Percentiles rank a stretch among this genome's conserved stretches.
Conservation (phyloP, 2,888 invertebrate genomes). For the Eledone cirrhosa region DNA sequence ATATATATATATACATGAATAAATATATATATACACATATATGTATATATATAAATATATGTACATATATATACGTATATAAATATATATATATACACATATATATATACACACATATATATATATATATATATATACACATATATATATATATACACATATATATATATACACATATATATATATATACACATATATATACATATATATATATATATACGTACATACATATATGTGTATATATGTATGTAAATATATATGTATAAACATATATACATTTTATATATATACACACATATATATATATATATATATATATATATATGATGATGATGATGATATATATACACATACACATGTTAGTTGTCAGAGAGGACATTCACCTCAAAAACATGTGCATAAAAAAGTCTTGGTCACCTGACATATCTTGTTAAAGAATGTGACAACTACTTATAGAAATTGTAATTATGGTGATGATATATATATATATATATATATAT, state of each 20-base stretch:
- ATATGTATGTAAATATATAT: background rate
- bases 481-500: too few species aligned
- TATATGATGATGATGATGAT: too few species aligned
- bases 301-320: slow-evolving; percentile 1
- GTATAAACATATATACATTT: background rate
- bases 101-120: background rate
- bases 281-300: background rate
- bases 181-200: background rate
- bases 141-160: background rate
- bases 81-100: background rate
- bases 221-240: background rate
- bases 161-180: background rate
- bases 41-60: background rate
- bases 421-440: too few species aligned
- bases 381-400: background rate
- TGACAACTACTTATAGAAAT: too few species aligned
- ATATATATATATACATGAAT: background rate
- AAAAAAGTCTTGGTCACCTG: too few species aligned
- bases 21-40: too few species aligned
- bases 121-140: background rate
- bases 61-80: background rate
- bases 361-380: background rate
- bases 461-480: too few species aligned
- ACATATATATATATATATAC: background rate
- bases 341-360: too few species aligned